A percentile compares a stretch with the other conserved stretches of the same genome.
Conservation (phyloP, 2,113 vertebrate genomes). For the Odocoileus virginianus region DNA sequence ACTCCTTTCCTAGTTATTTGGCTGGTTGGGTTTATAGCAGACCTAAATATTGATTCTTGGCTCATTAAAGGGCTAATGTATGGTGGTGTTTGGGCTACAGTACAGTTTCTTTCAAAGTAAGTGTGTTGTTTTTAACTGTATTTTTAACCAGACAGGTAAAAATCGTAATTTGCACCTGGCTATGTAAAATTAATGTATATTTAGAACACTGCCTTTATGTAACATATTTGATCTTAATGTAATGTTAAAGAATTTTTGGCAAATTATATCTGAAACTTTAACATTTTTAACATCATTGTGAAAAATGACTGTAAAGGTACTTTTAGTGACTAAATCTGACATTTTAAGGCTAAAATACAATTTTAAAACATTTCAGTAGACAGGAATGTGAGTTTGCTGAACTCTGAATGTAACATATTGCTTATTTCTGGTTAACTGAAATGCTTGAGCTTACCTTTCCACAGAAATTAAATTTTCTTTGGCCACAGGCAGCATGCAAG, state of each 20-base stretch:
- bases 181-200: conserved; percentile 23
- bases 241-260: conserved; percentile 26
- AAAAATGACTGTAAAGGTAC: neutral
- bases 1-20: conserved; percentile 99
- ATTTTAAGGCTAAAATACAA: conserved; percentile 17
- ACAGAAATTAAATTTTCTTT: conserved; percentile 7
- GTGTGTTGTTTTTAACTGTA: conserved; percentile 70
- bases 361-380: conserved; percentile 29
- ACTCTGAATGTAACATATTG: neutral
- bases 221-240: neutral
- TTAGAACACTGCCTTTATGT: neutral
- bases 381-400: neutral
- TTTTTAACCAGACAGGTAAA: conserved; percentile 25
- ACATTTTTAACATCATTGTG: neutral
- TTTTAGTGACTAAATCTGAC: neutral
- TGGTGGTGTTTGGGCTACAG: conserved; percentile 92
- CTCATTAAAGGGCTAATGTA: conserved; percentile 98
- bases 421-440: neutral
- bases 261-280: conserved; percentile 2
- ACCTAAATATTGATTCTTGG: conserved; percentile 98
- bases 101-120: conserved; percentile 99
- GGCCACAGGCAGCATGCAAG: neutral
- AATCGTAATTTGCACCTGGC: conserved; percentile 9
- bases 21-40: conserved; percentile 98
- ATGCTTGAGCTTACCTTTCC: neutral